phyloP scores from a whole-genome alignment of 1,140 invertebrate genomes.

The Monomorium pharaonis region DNA sequence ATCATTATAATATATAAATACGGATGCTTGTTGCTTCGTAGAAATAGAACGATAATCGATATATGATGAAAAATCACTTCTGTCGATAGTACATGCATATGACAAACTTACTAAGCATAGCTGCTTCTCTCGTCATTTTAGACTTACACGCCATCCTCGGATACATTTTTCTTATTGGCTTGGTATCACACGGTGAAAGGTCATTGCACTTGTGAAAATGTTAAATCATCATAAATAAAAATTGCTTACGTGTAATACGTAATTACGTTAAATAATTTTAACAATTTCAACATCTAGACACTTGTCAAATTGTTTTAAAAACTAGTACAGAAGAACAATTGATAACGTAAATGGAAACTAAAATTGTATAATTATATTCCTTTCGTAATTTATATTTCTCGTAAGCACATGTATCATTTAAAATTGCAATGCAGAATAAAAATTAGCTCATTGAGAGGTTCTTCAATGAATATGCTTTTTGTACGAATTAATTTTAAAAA shows the following conservation, averaged over 20 bases:
- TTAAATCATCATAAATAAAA: background rate
- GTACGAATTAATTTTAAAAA: background rate
- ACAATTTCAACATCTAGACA: background rate
- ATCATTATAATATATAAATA: conserved; percentile 34
- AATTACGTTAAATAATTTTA: background rate
- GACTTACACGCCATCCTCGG: background rate
- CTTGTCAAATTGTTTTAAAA: background rate
- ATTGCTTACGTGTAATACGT: background rate
- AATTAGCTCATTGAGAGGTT: background rate
- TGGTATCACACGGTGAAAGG: conserved; percentile 42
- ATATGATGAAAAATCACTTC: conserved; percentile 24
- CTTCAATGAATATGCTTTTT: background rate
- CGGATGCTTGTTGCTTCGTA: conserved; percentile 69
- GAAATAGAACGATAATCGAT: conserved; percentile 34
- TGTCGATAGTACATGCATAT: conserved; percentile 65
- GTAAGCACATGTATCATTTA: background rate
- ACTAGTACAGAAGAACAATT: background rate
- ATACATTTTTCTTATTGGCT: background rate
- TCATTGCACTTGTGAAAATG: conserved; percentile 5
- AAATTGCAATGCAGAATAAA: background rate
- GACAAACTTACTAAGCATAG: conserved; percentile 67
- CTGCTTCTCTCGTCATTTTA: conserved; percentile 59
- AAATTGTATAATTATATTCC: background rate
- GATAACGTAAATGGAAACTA: background rate
- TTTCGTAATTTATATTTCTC: background rate